Evolutionary conservation across 1,140 invertebrate species (phyloP), one percentile per base, ranked within the genome.

Genomic region (Gonatopus flavifemur): DNA sequence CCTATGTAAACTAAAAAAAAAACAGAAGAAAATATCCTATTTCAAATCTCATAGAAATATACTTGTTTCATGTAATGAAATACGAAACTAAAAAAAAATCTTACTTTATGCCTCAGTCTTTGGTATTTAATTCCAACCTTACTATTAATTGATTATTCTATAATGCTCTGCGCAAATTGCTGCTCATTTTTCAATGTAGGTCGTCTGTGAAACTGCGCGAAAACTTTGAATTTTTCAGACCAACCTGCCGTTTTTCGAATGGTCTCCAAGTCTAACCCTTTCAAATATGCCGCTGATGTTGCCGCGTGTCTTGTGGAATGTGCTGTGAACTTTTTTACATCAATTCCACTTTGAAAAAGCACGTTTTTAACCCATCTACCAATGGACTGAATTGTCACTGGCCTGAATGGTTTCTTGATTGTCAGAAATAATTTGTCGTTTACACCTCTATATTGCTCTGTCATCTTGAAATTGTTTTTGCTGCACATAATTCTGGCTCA

Each of bases 221-320:
- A 52, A 3, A 3, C 10, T n/a, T 35, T 18, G 2, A 37, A 47
- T 16, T 20, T 22, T 5, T 28, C 1, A n/a, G 50, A 10, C 43
- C 50, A 52, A 19, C 43, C 43, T 4, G 36, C 50, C 3, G 21
- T 40, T 10, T 21, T 20, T 36, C 42, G 21, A 33, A 52, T 52
- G 3, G 42, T 40, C 3, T 25, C 37, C 3, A 52, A 18, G 18
- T 40, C 15, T n/a, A 52, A 30, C 4, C 43, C 37, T 16, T 15
- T 40, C 13, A 22, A 3, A 30, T 8, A 18, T 1, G 38, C 51
- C 6, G 28, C 19, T 3, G 44, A 53, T 15, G 13, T 21, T 3
- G 51, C n/a, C 5, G 51, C 51, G 9, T 53, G 51, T 18, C 44
- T 19, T 0, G 39, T 42, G 5, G 22, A 39, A n/a, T 53, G 33